Base-by-base conservation (phyloP, 2,888 invertebrate species). In the Acheta domesticus region DNA sequence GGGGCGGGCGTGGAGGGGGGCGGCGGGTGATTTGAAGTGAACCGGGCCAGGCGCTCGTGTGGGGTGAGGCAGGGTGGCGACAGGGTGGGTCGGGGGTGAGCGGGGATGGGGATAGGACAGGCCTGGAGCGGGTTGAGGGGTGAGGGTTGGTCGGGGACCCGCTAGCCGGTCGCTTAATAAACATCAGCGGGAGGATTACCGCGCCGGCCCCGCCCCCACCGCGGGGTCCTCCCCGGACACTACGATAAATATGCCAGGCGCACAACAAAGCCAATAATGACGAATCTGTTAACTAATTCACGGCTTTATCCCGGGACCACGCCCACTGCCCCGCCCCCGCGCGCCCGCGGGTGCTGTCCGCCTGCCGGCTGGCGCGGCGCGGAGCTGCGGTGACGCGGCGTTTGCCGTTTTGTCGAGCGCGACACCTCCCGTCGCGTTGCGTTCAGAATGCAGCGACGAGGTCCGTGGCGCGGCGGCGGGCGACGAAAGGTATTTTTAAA, bases 181-280 rank as follows among this genome's bases (percentile, higher is more conserved):
- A 62, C 62, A 62, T 62, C n/a, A 62, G 62, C 62, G 62, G 14
- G 62, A 62, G 62, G 14, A 62, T 62, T 14, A 62, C 14, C 62
- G 16, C 62, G 14, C 62, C 16, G 16, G n/a, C 62, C 62, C 62
- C n/a, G 14, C 62, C n/a, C n/a, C 14, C 62, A 62, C 62, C n/a
- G 62, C 36, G 36, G 36, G 36, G 36, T 36, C 36, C 36, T 36
- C 36, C 36, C 36, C 36, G 36, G 36, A 14, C 16, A 62, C 62
- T 62, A 62, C 62, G n/a, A 62, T 62, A 62, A 62, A 62, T 62
- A 62, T 62, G 62, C 62, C 62, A 62, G n/a, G 62, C 62, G 62
- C 62, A n/a, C 62, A 62, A 62, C 62, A 62, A 62, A 62, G 62
- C 62, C 62, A 62, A 62, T 62, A 62, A 62, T 62, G 62, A 62